Evolutionary conservation across 2,888 invertebrate species (phyloP), one percentile per base, ranked within the genome.

Genomic region (Hyles lineata): DNA sequence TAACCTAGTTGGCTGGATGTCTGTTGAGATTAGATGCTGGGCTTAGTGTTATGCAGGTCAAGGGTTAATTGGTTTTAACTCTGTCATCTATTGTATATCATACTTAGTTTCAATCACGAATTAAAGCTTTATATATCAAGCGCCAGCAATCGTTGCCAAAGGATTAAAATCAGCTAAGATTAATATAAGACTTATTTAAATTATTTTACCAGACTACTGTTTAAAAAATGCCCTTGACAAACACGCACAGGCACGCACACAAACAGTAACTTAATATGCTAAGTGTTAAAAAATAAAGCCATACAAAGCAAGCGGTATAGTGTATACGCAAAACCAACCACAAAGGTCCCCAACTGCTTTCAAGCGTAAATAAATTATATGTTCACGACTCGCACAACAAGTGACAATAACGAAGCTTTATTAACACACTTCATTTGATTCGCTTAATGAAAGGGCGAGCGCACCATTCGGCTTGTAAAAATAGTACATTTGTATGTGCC

Each of bases 401-500:
- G 67, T 67, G 67, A 67, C 67, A 67, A 67, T 67, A 67, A 67
- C 67, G 67, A 67, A 50, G 50, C 67, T 67, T 67, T 67, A 67
- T 67, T 67, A 67, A 25, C 60, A 67, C 67, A 67, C 67, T 67
- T 67, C 63, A 63, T 50, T 67, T 67, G 67, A 67, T 67, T 21
- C 67, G 21, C 43, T 67, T 67, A 67, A 67, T 67, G 50, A 67
- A 67, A 67, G 67, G 21, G 69, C 80, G 77, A 77, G 70, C 71
- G 72, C 55, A 77, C 70, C 83, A 83, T 84, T 83, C 80, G 81
- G 83, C 80, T 77, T 77, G 79, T 80, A 79, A 82, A 86, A 80
- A 84, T 82, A 80, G 80, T 82, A 80, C 74, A 83, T 84, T 83
- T 79, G 81, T 83, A 85, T 84, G 81, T 79, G 73, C 71, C 84